These are phyloP conservation scores for Ornithoptera alexandrae DNA, from an alignment of 2,888 invertebrate species.

Conservation along the genomic window DNA sequence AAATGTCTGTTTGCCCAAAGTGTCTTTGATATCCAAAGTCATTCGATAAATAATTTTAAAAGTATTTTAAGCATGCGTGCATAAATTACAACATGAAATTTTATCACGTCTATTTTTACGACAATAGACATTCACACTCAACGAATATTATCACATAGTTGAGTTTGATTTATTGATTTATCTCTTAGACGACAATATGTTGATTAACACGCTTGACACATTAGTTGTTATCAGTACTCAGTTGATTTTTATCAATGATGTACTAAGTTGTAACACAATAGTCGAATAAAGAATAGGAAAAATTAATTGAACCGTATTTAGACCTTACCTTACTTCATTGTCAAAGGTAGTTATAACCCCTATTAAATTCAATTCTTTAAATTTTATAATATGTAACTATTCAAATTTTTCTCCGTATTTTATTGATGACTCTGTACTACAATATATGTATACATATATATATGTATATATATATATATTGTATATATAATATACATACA, in stretches of 20 bases:
- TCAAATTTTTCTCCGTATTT: too few relatives aligned
- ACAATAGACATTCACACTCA: background rate
- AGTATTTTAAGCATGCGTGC: background rate
- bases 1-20: too few relatives aligned
- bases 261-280: background rate
- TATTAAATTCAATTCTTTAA: too few relatives aligned
- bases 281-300: background rate
- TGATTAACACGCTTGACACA: slow-evolving; percentile 18
- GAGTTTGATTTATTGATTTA: background rate
- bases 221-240: slow-evolving; percentile 16
- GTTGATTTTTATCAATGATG: background rate
- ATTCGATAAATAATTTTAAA: background rate
- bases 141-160: slow-evolving; percentile 11
- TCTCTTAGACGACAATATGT: slow-evolving; percentile 9
- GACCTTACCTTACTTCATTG: background rate
- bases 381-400: too few relatives aligned
- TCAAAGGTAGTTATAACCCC: background rate
- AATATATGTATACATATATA: too few relatives aligned
- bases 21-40: background rate
- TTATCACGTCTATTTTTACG: background rate
- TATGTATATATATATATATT: too few relatives aligned
- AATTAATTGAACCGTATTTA: background rate
- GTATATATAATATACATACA: too few relatives aligned
- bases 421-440: too few relatives aligned
- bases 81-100: background rate